Evolutionary conservation across 2,113 vertebrate genomes (phyloP), one percentile per base, ranked within the genome.

Genomic region (Takifugu bimaculatus): DNA sequence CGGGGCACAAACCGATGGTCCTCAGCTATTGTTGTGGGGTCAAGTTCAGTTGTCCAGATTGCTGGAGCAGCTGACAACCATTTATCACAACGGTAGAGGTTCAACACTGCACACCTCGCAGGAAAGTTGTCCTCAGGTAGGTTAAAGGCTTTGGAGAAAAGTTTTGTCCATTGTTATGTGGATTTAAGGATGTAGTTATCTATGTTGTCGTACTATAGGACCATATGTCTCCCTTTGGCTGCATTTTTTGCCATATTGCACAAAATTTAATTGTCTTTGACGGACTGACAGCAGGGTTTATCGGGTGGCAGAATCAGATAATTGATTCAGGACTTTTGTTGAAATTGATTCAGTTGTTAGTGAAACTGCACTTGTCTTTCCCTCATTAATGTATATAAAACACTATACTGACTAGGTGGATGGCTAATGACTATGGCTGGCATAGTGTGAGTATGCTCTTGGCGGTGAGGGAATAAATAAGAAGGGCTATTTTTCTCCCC

Each of bases 401-500:
- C 56, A 39, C 14, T 53, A 9, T 71, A 39, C 52, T 60, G 6
- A 39, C 35, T 39, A 2, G 9, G 57, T 59, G 59, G 48, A 51
- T 51, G 56, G 69, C 44, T 72, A 74, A 67, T 78, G 20, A 20
- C 20, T 20, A 74, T 14, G 13, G 13, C 26, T 67, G 70, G 61
- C 27, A 68, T 64, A 58, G 62, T 60, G 54, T 68, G 67, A 57
- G 66, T 59, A 29, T 51, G 68, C 63, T 77, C n/a, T 75, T 88
- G 68, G 64, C 84, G 91, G 78, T 87, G 84, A 91, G 82, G 83
- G 75, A 14, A 92, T 4, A 6, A 35, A 93, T 78, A 88, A 87
- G 83, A 91, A 88, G 84, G 85, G 85, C 92, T 93, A 93, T 95
- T 95, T 94, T 93, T 94, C 92, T 93, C 93, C 90, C 90, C 90